Evolutionary conservation across 1,140 invertebrate genomes (phyloP).

Genomic region (Calliopsis andreniformis): DNA sequence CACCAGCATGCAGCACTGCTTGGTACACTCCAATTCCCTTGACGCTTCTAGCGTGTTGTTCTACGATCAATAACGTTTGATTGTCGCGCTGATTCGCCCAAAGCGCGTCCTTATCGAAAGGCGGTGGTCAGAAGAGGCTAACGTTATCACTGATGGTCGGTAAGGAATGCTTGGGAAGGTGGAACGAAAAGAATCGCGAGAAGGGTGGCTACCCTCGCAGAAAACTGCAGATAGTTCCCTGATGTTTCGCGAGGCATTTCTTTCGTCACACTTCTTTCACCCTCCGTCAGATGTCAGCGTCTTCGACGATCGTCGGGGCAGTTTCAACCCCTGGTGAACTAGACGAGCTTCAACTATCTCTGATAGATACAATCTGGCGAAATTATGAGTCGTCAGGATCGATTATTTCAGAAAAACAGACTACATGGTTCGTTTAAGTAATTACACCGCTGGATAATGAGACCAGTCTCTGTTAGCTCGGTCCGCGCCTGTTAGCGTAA

Average conservation of each 20-base stretch:
- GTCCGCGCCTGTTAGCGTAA: neutral
- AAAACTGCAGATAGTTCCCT: constrained; percentile 43
- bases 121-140: neutral
- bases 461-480: neutral
- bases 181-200: neutral
- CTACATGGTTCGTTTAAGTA: constrained; percentile 1
- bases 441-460: constrained; percentile 15
- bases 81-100: neutral
- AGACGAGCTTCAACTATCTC: neutral
- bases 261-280: constrained; percentile 49
- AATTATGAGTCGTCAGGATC: neutral
- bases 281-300: constrained; percentile 65
- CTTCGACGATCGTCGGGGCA: neutral
- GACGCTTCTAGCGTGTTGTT: neutral
- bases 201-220: constrained; percentile 14
- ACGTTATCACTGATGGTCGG: constrained; percentile 58
- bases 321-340: neutral
- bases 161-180: constrained; percentile 35
- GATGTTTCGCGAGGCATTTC: constrained; percentile 39
- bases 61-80: constrained; percentile 48
- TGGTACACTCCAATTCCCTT: neutral
- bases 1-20: constrained; percentile 40
- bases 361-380: neutral
- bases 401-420: neutral
- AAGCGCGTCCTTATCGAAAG: constrained; percentile 40